A percentile compares a stretch with the other conserved stretches of the same genome.
Conservation (phyloP, 2,888 invertebrate genomes). For the Cerastis leucographa region DNA sequence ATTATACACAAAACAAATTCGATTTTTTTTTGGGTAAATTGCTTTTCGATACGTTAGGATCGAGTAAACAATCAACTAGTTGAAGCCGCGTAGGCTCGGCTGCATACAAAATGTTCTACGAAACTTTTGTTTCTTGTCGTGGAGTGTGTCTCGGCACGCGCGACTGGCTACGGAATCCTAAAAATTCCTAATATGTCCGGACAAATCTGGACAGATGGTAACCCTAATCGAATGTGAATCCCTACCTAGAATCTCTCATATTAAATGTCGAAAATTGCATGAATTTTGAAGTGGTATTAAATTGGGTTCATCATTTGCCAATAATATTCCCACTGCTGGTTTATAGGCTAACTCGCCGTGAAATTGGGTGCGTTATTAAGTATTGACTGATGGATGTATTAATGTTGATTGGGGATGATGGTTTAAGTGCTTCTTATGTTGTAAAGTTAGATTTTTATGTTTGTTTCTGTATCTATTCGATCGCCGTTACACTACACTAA, state of each 20-base stretch:
- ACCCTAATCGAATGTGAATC: constrained; percentile 24
- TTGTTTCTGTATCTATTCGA: not conserved
- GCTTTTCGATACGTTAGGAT: too few relatives aligned
- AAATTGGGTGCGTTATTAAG: constrained; percentile 2
- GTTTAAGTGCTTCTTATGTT: not conserved
- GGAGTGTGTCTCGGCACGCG: too few relatives aligned
- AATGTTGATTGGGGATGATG: not conserved
- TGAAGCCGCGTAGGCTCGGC: too few relatives aligned
- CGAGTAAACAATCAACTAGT: too few relatives aligned
- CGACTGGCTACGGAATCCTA: not conserved
- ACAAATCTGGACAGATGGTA: not conserved
- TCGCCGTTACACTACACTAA: not conserved
- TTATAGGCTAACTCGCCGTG: too few relatives aligned
- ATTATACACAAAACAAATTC: too few relatives aligned
- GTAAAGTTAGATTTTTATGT: not conserved
- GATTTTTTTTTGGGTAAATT: too few relatives aligned
- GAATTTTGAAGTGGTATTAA: constrained; percentile 14
- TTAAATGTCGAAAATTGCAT: constrained; percentile 21
- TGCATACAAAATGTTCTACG: too few relatives aligned
- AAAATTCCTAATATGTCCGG: not conserved
- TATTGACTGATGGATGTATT: not conserved
- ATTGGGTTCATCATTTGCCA: constrained; percentile 13
- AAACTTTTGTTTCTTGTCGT: too few relatives aligned
- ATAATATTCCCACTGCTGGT: not conserved
- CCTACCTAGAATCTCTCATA: constrained; percentile 12